Evolutionary conservation across 2,888 invertebrate genomes (phyloP).

Genomic region (Cloeon dipterum): DNA sequence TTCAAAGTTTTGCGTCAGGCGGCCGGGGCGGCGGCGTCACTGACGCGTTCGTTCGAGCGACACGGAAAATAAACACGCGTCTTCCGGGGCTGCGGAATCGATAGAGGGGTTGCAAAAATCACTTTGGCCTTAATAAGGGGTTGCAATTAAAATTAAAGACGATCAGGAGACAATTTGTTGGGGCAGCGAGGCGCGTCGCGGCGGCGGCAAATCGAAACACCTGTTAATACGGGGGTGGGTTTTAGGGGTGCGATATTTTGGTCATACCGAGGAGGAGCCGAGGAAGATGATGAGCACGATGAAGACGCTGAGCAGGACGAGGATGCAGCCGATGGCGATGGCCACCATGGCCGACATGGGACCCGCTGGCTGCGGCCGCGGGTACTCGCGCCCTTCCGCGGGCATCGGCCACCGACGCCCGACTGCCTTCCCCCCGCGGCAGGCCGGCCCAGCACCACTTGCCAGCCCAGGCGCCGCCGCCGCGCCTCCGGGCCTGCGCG

Average conservation of each 20-base stretch:
- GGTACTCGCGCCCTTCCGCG: conserved; percentile 14
- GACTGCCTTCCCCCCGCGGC: conserved; percentile 5
- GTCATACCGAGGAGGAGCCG: conserved; percentile 42
- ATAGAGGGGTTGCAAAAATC: no score
- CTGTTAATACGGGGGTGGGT: no score
- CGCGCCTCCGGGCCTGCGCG: neutral
- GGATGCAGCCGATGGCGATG: conserved; percentile 62
- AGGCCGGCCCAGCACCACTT: conserved; percentile 7
- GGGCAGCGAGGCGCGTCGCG: no score
- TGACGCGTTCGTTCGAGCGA: no score
- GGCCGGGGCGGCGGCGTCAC: no score
- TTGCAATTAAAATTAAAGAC: no score
- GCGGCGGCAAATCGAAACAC: no score
- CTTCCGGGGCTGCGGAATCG: no score
- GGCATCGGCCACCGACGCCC: neutral
- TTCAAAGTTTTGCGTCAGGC: no score
- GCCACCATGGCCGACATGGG: conserved; percentile 40
- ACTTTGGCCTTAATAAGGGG: no score
- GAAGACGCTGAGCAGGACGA: conserved; percentile 57
- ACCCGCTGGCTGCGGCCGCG: conserved; percentile 24
- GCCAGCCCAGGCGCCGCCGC: neutral
- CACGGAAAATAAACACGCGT: no score
- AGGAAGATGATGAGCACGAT: conserved; percentile 62
- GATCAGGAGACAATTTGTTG: no score
- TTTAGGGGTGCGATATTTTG: neutral